These are phyloP conservation scores for Drosophila rubida DNA, from an alignment of 2,888 invertebrate genomes.

Conservation along the genomic window DNA sequence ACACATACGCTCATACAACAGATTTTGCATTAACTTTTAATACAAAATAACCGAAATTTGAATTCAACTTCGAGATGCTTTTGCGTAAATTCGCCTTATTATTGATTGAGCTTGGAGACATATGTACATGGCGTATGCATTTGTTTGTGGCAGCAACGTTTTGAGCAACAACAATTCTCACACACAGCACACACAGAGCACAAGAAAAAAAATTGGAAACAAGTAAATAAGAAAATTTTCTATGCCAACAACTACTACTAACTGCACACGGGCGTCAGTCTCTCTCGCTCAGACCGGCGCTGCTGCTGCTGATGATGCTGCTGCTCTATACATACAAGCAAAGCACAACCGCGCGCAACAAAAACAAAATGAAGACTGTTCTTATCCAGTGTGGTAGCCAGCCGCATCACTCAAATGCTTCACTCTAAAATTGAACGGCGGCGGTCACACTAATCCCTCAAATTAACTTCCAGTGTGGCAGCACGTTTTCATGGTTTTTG, in stretches of 20 bases:
- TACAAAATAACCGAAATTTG: constrained; percentile 12
- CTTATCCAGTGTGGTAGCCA: constrained; percentile 18
- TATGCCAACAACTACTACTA: constrained; percentile 47
- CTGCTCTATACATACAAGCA: constrained; percentile 35
- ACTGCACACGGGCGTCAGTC: constrained; percentile 53
- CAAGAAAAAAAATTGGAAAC: constrained; percentile 50
- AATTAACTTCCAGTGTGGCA: constrained; percentile 1
- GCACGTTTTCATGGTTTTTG: not conserved
- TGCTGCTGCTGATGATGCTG: constrained; percentile 23
- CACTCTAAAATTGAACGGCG: not conserved
- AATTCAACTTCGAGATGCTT: constrained; percentile 2
- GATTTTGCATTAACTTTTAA: constrained; percentile 24
- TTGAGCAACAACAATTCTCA: constrained; percentile 24
- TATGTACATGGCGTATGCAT: constrained; percentile 25
- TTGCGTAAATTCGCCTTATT: constrained; percentile 20
- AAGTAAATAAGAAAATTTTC: constrained; percentile 64
- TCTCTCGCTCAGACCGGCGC: constrained; percentile 52
- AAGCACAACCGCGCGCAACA: constrained; percentile 50
- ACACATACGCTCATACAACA: constrained; percentile 21
- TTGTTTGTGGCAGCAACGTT: constrained; percentile 25
- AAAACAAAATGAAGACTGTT: constrained; percentile 58
- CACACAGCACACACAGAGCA: constrained; percentile 40
- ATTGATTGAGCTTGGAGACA: constrained; percentile 20
- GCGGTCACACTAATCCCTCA: constrained; percentile 23
- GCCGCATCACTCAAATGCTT: not conserved